Percentiles rank a stretch among this genome's conserved stretches.
Conservation (phyloP, 1,140 invertebrate species). For the Drosophila grimshawi region DNA sequence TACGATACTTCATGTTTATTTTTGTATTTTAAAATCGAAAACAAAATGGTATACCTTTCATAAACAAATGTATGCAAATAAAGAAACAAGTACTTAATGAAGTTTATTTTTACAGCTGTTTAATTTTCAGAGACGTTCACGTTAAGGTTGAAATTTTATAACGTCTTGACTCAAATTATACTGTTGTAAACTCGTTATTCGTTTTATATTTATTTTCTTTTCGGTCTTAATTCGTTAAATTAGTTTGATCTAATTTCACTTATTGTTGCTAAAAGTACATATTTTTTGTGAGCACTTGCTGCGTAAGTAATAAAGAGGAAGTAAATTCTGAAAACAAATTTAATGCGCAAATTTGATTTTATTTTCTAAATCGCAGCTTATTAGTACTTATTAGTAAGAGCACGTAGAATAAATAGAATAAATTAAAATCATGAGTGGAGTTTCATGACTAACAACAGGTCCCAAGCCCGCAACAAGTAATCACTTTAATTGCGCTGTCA, state of each 20-base stretch:
- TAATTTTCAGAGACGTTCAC: slow-evolving; percentile 12
- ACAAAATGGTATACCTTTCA: slow-evolving; percentile 1
- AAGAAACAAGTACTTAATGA: slow-evolving; percentile 2
- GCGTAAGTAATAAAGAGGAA: not conserved
- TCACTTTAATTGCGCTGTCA: slow-evolving; percentile 7
- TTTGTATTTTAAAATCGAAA: not conserved
- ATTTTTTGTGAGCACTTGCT: not conserved
- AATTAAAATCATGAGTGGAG: not conserved
- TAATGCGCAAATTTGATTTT: not conserved
- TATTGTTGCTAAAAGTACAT: not conserved
- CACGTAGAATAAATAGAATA: not conserved
- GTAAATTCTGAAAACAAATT: not conserved
- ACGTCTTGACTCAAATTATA: slow-evolving; percentile 9
- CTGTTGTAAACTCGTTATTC: slow-evolving; percentile 26
- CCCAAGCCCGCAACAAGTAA: slow-evolving; percentile 18
- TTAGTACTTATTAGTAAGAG: not conserved
- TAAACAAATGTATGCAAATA: not conserved
- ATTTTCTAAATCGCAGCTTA: not conserved
- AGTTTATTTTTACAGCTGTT: slow-evolving; percentile 45
- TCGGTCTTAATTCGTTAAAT: not conserved
- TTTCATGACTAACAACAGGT: slow-evolving; percentile 5
- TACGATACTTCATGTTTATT: not conserved
- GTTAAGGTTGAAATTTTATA: slow-evolving; percentile 8
- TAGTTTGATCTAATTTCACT: not conserved
- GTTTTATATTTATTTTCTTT: not conserved